These are phyloP conservation scores for Semicossyphus pulcher DNA, from an alignment of 2,113 vertebrate species.

Conservation along the genomic window DNA sequence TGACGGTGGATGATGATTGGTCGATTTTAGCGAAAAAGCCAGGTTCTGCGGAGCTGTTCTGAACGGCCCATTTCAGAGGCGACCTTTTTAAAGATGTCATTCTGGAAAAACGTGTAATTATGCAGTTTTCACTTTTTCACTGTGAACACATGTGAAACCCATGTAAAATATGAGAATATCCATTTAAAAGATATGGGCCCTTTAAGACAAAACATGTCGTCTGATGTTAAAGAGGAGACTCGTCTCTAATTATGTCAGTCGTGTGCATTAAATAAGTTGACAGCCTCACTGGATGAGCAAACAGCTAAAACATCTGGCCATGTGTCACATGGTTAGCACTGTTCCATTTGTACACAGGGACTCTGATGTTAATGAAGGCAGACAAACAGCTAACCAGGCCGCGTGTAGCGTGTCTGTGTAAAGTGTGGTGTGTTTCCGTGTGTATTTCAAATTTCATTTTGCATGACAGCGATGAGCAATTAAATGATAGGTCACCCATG, in stretches of 20 bases:
- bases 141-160: no score
- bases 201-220: no score
- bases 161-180: no score
- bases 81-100: no score
- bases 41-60: no score
- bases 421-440: not conserved
- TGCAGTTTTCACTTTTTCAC: no score
- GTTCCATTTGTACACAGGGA: conserved; percentile 3
- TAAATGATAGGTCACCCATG: not conserved
- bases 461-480: conserved; percentile 10
- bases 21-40: no score
- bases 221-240: no score
- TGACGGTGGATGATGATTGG: no score
- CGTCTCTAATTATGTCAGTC: not conserved
- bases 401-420: not conserved
- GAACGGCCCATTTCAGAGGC: no score
- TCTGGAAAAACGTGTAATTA: no score
- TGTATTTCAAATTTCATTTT: not conserved
- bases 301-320: conserved; percentile 4
- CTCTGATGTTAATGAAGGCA: not conserved
- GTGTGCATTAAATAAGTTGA: not conserved
- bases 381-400: conserved; percentile 10
- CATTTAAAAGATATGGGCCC: no score
- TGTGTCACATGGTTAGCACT: conserved; percentile 3
- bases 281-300: conserved; percentile 1